phyloP scores from a whole-genome alignment of 2,888 invertebrate genomes.

The Lamellibrachia columna region DNA sequence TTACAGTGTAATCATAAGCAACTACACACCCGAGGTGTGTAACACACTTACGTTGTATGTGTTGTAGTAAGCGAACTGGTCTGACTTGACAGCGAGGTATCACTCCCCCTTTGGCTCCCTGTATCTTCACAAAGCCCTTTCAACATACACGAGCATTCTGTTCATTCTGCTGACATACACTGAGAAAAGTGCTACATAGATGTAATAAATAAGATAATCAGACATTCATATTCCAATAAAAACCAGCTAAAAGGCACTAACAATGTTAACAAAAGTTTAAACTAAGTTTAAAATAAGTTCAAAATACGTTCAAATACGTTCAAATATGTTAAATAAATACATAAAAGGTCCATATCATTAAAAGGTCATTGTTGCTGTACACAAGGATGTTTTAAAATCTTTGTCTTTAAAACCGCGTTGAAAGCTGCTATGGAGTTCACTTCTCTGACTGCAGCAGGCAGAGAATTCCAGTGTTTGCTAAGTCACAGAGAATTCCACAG shows the following conservation, averaged over 20 bases:
- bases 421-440: no score
- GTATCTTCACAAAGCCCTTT: conserved; percentile 59
- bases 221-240: neutral
- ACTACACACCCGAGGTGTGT: neutral
- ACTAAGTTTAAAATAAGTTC: conserved; percentile 17
- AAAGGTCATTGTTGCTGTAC: no score
- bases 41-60: conserved; percentile 51
- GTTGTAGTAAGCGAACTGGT: conserved; percentile 59
- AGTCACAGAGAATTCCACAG: no score
- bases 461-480: no score
- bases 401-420: no score
- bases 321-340: no score
- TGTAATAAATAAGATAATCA: no score
- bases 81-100: conserved; percentile 57
- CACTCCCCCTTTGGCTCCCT: conserved; percentile 49
- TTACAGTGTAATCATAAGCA: neutral
- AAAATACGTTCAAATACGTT: conserved; percentile 20
- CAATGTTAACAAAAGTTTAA: neutral
- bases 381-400: no score
- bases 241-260: neutral
- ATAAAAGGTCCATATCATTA: no score
- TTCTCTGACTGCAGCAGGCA: no score
- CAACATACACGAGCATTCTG: conserved; percentile 31
- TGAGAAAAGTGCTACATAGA: no score
- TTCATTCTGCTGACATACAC: conserved; percentile 6